Evolutionary conservation across 2,797 vertebrate species (phyloP).

Genomic region (Tamandua tetradactyla): DNA sequence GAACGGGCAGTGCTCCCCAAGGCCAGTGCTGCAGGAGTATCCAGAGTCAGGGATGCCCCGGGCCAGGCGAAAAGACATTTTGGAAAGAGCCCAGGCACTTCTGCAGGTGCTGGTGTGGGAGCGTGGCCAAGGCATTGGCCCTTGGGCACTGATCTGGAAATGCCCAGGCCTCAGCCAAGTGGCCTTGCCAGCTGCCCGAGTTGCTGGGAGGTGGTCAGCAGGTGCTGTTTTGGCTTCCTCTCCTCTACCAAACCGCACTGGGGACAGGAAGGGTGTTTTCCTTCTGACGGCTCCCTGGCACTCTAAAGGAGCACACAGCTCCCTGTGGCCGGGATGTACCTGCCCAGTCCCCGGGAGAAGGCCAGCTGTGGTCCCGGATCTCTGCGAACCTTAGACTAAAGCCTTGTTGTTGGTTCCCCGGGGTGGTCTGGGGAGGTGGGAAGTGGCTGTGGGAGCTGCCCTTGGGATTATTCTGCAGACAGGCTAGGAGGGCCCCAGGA

Average conservation of each 20-base stretch:
- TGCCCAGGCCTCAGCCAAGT: not conserved
- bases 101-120: not conserved
- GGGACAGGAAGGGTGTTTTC: not conserved
- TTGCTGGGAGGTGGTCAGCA: not conserved
- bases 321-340: not conserved
- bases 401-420: not conserved
- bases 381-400: not conserved
- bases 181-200: not conserved
- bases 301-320: not conserved
- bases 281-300: not conserved
- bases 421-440: not conserved
- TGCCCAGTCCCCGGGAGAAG: not conserved
- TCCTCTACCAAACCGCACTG: not conserved
- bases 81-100: slow-evolving; percentile 16
- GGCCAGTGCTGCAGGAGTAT: not conserved
- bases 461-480: not conserved
- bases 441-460: not conserved
- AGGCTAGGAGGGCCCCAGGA: fast-evolving
- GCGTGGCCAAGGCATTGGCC: not conserved
- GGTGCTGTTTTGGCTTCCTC: not conserved
- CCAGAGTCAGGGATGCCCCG: not conserved
- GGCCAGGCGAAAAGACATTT: not conserved
- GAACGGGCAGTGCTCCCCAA: not conserved
- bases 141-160: not conserved
- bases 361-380: not conserved